A percentile compares a stretch with the other conserved stretches of the same genome.
Conservation (phyloP, 2,888 invertebrate genomes). For the Cinara cedri region DNA sequence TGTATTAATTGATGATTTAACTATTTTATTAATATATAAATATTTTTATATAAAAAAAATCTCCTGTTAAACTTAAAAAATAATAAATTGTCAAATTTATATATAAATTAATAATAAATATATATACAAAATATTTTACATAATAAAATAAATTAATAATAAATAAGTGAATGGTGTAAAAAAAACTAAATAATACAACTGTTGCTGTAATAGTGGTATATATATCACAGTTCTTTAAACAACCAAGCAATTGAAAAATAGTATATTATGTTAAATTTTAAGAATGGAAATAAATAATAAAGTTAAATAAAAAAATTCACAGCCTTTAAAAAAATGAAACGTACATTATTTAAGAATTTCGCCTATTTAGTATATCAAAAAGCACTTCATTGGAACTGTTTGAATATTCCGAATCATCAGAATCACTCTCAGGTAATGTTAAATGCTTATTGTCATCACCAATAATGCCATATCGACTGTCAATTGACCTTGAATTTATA, state of each 20-base stretch:
- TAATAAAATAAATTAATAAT: not conserved
- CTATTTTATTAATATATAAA: slow-evolving; percentile 12
- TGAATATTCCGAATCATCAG: slow-evolving; percentile 9
- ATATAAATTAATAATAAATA: not conserved
- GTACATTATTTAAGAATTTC: slow-evolving; percentile 25
- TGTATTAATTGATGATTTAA: slow-evolving; percentile 5
- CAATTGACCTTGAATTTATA: slow-evolving; percentile 9
- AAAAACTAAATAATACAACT: slow-evolving; percentile 27
- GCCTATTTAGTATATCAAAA: slow-evolving; percentile 43
- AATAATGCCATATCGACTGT: slow-evolving; percentile 49
- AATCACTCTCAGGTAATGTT: slow-evolving; percentile 40
- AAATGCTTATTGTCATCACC: slow-evolving; percentile 46
- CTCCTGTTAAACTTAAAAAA: not conserved
- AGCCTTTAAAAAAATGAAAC: slow-evolving; percentile 41
- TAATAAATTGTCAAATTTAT: not conserved
- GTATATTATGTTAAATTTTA: slow-evolving; percentile 7
- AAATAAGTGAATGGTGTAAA: slow-evolving; percentile 4
- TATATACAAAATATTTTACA: not conserved
- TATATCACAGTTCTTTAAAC: slow-evolving; percentile 18
- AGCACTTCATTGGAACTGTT: slow-evolving; percentile 42
- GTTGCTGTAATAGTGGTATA: not conserved
- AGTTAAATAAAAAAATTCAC: slow-evolving; percentile 34
- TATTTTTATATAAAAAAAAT: not conserved
- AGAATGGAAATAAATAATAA: slow-evolving; percentile 23
- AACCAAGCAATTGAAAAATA: not conserved